Evolutionary conservation across 2,797 vertebrate genomes (phyloP).

Genomic region (Microctenopoma stevenorrisi): DNA sequence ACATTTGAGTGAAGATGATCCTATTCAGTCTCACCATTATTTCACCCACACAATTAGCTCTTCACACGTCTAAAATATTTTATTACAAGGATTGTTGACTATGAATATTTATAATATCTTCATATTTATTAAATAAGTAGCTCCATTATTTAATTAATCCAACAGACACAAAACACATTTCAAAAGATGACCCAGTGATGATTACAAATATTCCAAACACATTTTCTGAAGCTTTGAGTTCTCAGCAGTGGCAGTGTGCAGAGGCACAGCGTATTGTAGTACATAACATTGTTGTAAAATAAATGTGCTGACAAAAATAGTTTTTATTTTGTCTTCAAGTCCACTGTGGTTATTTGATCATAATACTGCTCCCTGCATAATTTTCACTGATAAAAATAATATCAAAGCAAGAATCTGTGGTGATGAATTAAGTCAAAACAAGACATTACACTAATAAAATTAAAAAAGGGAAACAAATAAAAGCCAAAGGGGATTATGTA

Average conservation of each 20-base stretch:
- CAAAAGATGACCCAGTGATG: conserved; percentile 11
- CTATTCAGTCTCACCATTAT: too few relatives aligned
- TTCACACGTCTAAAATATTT: too few relatives aligned
- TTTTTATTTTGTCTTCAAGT: neutral
- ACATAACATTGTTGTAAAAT: neutral
- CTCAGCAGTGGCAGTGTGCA: conserved; percentile 47
- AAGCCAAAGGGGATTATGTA: neutral
- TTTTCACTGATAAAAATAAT: neutral
- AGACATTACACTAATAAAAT: neutral
- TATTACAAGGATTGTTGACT: too few relatives aligned
- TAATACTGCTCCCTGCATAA: conserved; percentile 18
- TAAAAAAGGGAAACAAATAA: neutral
- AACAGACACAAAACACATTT: neutral
- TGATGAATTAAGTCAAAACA: neutral
- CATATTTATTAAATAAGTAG: too few relatives aligned
- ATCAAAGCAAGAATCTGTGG: neutral
- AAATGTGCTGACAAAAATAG: conserved; percentile 12
- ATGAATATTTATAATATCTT: too few relatives aligned
- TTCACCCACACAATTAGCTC: too few relatives aligned
- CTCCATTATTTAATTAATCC: too few relatives aligned
- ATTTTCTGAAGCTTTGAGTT: conserved; percentile 5
- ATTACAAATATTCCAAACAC: conserved; percentile 34
- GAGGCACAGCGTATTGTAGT: conserved; percentile 30
- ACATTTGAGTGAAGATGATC: too few relatives aligned
- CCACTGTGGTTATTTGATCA: neutral